A percentile compares a stretch with the other conserved stretches of the same genome.
These are phyloP conservation scores for Minunthozetes semirufus DNA, from an alignment of 2,888 invertebrate species.

Conservation along the genomic window DNA sequence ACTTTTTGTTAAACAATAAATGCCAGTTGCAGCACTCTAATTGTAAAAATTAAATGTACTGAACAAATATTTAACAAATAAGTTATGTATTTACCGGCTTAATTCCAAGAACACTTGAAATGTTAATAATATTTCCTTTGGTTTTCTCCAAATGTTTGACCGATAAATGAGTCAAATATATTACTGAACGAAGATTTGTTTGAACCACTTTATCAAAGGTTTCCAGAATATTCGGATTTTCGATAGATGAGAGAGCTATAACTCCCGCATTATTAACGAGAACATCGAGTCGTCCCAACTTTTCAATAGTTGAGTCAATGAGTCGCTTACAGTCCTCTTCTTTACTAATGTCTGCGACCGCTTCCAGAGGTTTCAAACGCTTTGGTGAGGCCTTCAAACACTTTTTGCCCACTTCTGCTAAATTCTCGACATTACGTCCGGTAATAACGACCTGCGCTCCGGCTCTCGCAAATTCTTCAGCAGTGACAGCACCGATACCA, in stretches of 20 bases:
- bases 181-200: conserved; percentile 7
- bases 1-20: conserved; percentile 15
- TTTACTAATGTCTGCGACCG: conserved; percentile 26
- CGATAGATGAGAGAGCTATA: conserved; percentile 67
- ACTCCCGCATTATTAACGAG: conserved; percentile 73
- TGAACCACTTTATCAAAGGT: conserved; percentile 15
- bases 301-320: background rate
- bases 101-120: conserved; percentile 9
- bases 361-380: conserved; percentile 28
- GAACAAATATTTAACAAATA: background rate
- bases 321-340: conserved; percentile 27
- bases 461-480: too few species aligned
- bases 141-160: conserved; percentile 27
- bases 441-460: too few species aligned
- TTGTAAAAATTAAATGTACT: background rate
- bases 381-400: too few species aligned
- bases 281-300: conserved; percentile 57
- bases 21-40: background rate
- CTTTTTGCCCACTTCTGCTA: too few species aligned
- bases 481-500: too few species aligned
- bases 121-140: conserved; percentile 33
- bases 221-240: conserved; percentile 47
- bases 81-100: conserved; percentile 32
- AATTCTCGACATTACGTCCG: too few species aligned
- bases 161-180: conserved; percentile 30